phyloP scores from a whole-genome alignment of 2,888 invertebrate genomes.

The Platynereis dumerilii region DNA sequence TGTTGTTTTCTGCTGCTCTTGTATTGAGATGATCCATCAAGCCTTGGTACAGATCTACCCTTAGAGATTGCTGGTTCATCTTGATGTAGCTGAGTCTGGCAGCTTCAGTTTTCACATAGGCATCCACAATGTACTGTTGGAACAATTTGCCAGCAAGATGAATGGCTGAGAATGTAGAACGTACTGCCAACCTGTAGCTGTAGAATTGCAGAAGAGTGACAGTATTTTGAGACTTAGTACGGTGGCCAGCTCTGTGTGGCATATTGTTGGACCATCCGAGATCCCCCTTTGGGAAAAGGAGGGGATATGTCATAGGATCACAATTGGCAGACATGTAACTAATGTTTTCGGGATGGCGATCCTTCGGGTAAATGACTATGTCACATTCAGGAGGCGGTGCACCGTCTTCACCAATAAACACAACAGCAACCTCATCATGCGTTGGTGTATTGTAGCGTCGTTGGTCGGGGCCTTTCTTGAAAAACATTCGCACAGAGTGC shows the following conservation, averaged over 20 bases:
- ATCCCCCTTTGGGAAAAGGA: not conserved
- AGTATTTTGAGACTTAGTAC: not conserved
- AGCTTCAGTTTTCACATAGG: not conserved
- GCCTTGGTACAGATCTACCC: not conserved
- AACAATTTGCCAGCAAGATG: not conserved
- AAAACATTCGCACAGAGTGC: not conserved
- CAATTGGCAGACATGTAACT: not conserved
- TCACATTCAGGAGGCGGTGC: not conserved
- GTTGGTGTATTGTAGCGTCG: not conserved
- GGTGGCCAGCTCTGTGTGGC: not conserved
- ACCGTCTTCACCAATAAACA: not conserved
- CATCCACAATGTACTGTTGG: slow-evolving; percentile 1
- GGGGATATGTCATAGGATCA: slow-evolving; percentile 1
- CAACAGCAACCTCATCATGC: not conserved
- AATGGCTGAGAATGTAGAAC: not conserved
- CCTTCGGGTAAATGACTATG: not conserved
- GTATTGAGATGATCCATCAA: not conserved
- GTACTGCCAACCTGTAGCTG: not conserved
- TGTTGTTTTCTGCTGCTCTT: not conserved
- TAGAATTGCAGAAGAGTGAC: not conserved
- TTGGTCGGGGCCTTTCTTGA: not conserved
- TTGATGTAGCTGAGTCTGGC: not conserved
- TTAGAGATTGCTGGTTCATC: not conserved
- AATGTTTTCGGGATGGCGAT: not conserved
- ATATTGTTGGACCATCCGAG: not conserved